Evolutionary conservation across 1,140 invertebrate genomes (phyloP).

Genomic region (Centruroides sculpturatus): DNA sequence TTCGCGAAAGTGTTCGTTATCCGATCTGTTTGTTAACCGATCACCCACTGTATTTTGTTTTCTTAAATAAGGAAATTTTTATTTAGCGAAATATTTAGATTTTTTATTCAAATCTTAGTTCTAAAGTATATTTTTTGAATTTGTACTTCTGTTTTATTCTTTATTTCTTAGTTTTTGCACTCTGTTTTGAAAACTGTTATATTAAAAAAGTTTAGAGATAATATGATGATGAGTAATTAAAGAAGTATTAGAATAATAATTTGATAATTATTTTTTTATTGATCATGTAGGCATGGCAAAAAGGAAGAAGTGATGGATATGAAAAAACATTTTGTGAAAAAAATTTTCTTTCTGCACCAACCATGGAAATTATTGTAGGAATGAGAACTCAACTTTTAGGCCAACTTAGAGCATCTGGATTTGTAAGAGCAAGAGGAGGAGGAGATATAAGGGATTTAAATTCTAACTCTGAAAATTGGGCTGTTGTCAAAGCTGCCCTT

Average conservation of each 20-base stretch:
- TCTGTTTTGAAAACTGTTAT: too few relatives aligned
- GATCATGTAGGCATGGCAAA: conserved; percentile 39
- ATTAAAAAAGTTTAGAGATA: too few relatives aligned
- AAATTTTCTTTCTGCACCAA: conserved; percentile 60
- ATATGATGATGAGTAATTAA: too few relatives aligned
- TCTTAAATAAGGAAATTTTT: too few relatives aligned
- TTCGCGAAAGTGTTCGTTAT: too few relatives aligned
- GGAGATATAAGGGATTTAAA: conserved; percentile 65
- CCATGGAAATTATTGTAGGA: conserved; percentile 68
- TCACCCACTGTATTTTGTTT: too few relatives aligned
- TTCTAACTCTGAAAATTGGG: conserved; percentile 75
- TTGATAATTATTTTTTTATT: conserved; percentile 29
- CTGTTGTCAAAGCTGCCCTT: conserved; percentile 77
- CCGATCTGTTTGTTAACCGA: too few relatives aligned
- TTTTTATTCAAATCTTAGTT: too few relatives aligned
- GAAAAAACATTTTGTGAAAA: conserved; percentile 60
- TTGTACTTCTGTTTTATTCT: too few relatives aligned
- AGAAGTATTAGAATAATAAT: neutral
- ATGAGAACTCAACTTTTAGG: conserved; percentile 59
- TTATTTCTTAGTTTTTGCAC: too few relatives aligned
- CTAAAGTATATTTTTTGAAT: too few relatives aligned
- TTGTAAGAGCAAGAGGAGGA: conserved; percentile 57
- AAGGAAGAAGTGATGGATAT: conserved; percentile 47
- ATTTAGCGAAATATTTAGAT: too few relatives aligned
- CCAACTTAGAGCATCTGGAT: conserved; percentile 66